phyloP scores from a whole-genome alignment of 2,797 vertebrate species.

The Sitta carolinensis region DNA sequence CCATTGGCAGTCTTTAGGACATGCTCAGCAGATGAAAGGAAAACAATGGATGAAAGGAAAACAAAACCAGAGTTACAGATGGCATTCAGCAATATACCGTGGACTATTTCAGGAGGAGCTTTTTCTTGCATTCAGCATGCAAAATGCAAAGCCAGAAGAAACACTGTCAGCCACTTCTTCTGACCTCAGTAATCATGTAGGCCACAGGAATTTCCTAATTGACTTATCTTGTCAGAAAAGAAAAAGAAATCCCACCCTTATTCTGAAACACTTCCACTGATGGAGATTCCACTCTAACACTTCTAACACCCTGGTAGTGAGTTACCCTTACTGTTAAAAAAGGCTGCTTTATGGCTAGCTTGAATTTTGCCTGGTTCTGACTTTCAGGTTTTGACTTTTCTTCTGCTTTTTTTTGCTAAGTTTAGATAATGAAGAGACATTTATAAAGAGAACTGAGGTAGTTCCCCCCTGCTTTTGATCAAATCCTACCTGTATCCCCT shows the following conservation, averaged over 20 bases:
- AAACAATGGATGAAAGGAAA: slow-evolving; percentile 1
- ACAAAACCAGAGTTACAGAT: neutral
- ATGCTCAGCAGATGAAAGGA: neutral
- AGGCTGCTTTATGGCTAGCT: neutral
- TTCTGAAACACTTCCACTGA: neutral
- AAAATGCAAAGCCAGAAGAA: neutral
- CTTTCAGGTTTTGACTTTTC: neutral
- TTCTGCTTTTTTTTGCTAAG: neutral
- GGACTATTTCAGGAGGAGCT: neutral
- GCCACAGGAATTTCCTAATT: neutral
- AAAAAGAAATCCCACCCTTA: neutral
- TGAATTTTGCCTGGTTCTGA: neutral
- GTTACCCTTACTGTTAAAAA: neutral
- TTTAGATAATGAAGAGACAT: neutral
- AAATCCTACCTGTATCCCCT: neutral
- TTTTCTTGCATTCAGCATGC: neutral
- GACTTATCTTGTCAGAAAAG: neutral
- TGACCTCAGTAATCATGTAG: neutral
- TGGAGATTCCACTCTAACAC: neutral
- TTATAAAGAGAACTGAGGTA: neutral
- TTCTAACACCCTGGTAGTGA: neutral
- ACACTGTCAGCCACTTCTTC: neutral
- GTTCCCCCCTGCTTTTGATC: neutral
- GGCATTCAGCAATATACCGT: neutral
- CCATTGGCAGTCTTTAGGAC: neutral